These are phyloP conservation scores for Chlorospingus flavigularis DNA, from an alignment of 2,797 vertebrate genomes.

Conservation along the genomic window DNA sequence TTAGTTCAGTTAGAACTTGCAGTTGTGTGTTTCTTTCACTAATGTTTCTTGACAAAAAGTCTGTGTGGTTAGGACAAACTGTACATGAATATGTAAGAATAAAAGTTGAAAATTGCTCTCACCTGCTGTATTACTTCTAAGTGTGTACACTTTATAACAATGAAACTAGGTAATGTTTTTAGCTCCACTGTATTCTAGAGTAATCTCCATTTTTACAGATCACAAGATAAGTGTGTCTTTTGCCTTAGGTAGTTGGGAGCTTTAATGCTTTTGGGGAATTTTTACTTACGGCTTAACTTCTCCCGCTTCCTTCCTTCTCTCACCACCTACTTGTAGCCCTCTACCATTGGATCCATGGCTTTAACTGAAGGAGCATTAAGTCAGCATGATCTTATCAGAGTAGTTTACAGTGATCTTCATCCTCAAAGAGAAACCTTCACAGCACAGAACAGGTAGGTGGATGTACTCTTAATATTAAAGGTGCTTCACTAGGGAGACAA, in stretches of 20 bases:
- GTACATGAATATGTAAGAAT: neutral
- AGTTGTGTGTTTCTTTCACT: neutral
- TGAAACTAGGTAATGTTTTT: neutral
- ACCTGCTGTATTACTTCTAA: neutral
- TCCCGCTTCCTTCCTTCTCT: neutral
- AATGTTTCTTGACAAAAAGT: neutral
- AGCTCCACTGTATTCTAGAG: neutral
- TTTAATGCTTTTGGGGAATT: neutral
- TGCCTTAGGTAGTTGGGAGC: neutral
- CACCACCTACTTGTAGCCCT: conserved; percentile 79
- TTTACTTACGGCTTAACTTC: neutral
- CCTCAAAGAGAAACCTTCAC: conserved; percentile 98
- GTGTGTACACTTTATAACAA: neutral
- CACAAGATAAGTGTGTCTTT: neutral
- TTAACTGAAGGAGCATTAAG: conserved; percentile 95
- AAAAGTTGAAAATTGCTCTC: neutral
- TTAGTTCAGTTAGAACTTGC: neutral
- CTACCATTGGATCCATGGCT: conserved; percentile 94
- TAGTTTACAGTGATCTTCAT: conserved; percentile 96
- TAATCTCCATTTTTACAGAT: neutral
- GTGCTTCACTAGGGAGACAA: neutral
- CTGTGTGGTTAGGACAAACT: neutral
- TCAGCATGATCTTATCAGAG: conserved; percentile 95
- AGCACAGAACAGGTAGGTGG: conserved; percentile 91
- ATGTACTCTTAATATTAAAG: neutral